These are phyloP conservation scores for Globia sparganii DNA, from an alignment of 2,888 invertebrate genomes.

Conservation along the genomic window DNA sequence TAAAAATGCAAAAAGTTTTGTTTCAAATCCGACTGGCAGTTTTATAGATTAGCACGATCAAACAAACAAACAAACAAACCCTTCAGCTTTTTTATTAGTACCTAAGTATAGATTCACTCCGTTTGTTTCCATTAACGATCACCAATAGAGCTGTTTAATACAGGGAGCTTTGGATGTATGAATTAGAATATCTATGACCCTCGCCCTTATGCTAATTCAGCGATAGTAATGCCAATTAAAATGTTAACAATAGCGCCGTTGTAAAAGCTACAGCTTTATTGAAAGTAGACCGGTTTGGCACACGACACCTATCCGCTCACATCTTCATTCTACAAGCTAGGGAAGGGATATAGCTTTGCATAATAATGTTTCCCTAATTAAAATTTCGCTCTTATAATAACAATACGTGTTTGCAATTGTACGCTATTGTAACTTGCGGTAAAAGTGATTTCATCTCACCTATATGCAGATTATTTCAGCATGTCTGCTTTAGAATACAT, in stretches of 20 bases:
- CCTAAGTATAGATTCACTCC: constrained; percentile 18
- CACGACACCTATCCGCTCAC: constrained; percentile 70
- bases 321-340: constrained; percentile 65
- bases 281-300: constrained; percentile 84
- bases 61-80: not conserved
- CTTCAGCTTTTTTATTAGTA: not conserved
- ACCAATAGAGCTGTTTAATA: constrained; percentile 60
- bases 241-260: constrained; percentile 84
- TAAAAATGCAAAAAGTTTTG: not conserved
- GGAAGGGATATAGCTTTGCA: constrained; percentile 63
- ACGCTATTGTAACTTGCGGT: constrained; percentile 18
- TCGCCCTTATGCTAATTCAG: constrained; percentile 77
- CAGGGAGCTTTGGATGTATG: constrained; percentile 64
- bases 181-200: constrained; percentile 73
- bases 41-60: not conserved
- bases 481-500: constrained; percentile 39
- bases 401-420: constrained; percentile 46
- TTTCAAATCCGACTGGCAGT: not conserved
- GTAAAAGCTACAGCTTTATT: constrained; percentile 78
- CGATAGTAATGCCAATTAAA: constrained; percentile 84
- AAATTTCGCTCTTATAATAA: constrained; percentile 56
- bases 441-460: constrained; percentile 32
- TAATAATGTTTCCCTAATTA: constrained; percentile 70
- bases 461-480: constrained; percentile 31
- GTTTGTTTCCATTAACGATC: constrained; percentile 54